These are phyloP conservation scores for Lasioglossum villosulum DNA, from an alignment of 2,888 invertebrate species.

Conservation along the genomic window DNA sequence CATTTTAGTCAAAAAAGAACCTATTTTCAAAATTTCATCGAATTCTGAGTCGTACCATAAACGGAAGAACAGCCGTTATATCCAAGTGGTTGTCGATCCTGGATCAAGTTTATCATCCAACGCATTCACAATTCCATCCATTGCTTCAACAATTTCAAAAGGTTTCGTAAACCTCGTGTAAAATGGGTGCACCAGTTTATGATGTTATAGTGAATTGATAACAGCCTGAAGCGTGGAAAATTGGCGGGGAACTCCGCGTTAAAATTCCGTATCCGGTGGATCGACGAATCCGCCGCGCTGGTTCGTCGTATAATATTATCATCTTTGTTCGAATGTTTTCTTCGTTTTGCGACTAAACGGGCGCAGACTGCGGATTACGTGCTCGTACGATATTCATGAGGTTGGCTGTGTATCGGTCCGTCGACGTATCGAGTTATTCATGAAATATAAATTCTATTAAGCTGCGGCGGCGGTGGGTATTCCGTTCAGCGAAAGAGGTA, in stretches of 20 bases:
- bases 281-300: not conserved
- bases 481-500: not conserved
- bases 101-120: too few species aligned
- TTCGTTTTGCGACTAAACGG: not conserved
- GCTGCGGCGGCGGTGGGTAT: not conserved
- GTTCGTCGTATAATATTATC: not conserved
- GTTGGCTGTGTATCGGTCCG: not conserved
- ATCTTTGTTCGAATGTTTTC: not conserved
- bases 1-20: too few species aligned
- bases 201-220: not conserved
- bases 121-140: too few species aligned
- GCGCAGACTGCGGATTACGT: not conserved
- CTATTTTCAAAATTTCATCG: too few species aligned
- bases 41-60: too few species aligned
- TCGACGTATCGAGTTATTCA: not conserved
- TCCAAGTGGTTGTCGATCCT: too few species aligned
- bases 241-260: not conserved
- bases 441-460: constrained; percentile 6
- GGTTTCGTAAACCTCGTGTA: too few species aligned
- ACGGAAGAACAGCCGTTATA: too few species aligned
- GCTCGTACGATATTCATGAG: constrained; percentile 24
- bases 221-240: not conserved
- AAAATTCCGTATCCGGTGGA: not conserved
- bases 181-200: not conserved
- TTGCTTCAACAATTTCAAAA: too few species aligned